Percentiles rank a stretch among this genome's conserved stretches.
phyloP scores from a whole-genome alignment of 2,797 vertebrate genomes.

The Valencia hispanica region DNA sequence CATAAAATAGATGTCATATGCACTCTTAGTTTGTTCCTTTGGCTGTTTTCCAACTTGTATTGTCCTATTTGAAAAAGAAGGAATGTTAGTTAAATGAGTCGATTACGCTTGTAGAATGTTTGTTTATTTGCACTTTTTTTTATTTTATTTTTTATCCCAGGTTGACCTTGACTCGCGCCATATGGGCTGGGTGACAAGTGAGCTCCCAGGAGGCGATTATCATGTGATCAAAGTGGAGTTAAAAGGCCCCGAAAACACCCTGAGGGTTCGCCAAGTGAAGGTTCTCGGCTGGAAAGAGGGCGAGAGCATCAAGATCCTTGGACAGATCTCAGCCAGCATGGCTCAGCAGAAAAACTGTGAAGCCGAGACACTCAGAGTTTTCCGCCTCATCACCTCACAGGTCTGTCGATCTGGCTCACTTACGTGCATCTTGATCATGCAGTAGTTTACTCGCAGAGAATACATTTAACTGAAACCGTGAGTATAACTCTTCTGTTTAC shows the following conservation, averaged over 20 bases:
- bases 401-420: slow-evolving; percentile 65
- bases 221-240: slow-evolving; percentile 97
- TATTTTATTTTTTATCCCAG: slow-evolving; percentile 67
- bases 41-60: not conserved
- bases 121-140: not conserved
- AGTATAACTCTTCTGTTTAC: slow-evolving; percentile 4
- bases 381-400: slow-evolving; percentile 98
- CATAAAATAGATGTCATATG: not conserved
- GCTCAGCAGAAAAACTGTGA: slow-evolving; percentile 99
- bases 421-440: not conserved
- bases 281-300: slow-evolving; percentile 98
- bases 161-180: slow-evolving; percentile 97
- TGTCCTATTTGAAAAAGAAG: not conserved
- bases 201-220: slow-evolving; percentile 95
- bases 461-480: not conserved
- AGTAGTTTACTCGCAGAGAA: not conserved
- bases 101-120: not conserved
- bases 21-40: not conserved
- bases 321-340: slow-evolving; percentile 95
- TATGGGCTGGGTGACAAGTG: slow-evolving; percentile 99
- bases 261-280: slow-evolving; percentile 97
- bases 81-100: not conserved
- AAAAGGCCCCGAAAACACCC: slow-evolving; percentile 98
- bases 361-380: slow-evolving; percentile 94
- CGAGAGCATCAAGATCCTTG: slow-evolving; percentile 95